Percentiles rank a stretch among this genome's conserved stretches.
phyloP scores from a whole-genome alignment of 2,888 invertebrate genomes.

The Desoria tigrina region DNA sequence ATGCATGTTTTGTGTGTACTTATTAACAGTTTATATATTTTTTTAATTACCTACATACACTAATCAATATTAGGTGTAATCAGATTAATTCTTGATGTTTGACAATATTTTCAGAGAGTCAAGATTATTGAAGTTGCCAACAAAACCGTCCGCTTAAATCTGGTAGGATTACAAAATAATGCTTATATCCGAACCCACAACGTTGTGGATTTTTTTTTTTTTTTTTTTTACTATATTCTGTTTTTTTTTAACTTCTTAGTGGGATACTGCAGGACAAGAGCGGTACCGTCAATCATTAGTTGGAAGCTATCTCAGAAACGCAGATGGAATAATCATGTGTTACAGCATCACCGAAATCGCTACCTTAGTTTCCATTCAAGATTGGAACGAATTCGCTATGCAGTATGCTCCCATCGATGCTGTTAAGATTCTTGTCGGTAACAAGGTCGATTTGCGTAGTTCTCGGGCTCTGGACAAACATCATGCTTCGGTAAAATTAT shows the following conservation, averaged over 20 bases:
- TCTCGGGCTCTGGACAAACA: constrained; percentile 3
- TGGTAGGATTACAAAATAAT: constrained; percentile 29
- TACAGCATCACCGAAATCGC: constrained; percentile 36
- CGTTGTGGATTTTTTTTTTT: too few species aligned
- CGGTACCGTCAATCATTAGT: constrained; percentile 31
- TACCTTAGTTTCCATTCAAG: constrained; percentile 31
- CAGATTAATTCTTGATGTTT: too few species aligned
- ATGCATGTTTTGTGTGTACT: too few species aligned
- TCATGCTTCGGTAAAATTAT: neutral
- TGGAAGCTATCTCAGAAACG: constrained; percentile 38
- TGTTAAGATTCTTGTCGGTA: constrained; percentile 43
- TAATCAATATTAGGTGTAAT: too few species aligned
- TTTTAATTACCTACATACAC: too few species aligned
- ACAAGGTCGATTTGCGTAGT: constrained; percentile 16
- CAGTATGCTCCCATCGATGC: constrained; percentile 31
- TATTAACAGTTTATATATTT: too few species aligned
- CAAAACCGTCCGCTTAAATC: constrained; percentile 39
- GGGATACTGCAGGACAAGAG: constrained; percentile 49
- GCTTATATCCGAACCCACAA: neutral
- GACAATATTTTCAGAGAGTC: constrained; percentile 37
- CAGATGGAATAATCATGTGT: constrained; percentile 42
- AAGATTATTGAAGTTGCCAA: constrained; percentile 42
- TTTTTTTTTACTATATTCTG: too few species aligned
- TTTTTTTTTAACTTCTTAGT: constrained; percentile 26
- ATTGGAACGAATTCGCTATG: constrained; percentile 41